Conservation (phyloP, 2,113 vertebrate species). For the Irena cyanogastra region DNA sequence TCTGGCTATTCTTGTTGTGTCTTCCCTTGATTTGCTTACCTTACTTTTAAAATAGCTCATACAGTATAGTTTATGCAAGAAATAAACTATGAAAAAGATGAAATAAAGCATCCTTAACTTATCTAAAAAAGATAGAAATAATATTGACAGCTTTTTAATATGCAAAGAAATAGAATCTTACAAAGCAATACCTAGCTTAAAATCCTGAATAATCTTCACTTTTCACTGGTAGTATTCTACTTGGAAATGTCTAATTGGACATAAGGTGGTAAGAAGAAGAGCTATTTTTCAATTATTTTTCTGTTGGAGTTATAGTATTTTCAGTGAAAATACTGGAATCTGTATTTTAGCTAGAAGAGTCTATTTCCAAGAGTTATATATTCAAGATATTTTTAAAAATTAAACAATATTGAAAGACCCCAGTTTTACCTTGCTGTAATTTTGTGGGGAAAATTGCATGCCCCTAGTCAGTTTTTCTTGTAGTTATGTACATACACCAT, state of each 20-base stretch:
- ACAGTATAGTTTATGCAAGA: background rate
- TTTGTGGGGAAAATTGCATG: background rate
- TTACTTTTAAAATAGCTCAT: background rate
- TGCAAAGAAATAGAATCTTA: constrained; percentile 14
- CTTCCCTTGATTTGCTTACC: background rate
- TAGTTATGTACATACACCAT: background rate
- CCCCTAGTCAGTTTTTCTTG: background rate
- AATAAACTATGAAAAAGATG: background rate
- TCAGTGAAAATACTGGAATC: background rate
- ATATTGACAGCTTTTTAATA: constrained; percentile 37
- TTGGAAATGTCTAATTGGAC: constrained; percentile 26
- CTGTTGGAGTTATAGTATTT: background rate
- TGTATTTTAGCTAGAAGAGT: background rate
- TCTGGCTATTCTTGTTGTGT: background rate
- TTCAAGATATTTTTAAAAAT: background rate
- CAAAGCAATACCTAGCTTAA: constrained; percentile 2
- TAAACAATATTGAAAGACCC: background rate
- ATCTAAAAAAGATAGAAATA: background rate
- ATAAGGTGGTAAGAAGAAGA: background rate
- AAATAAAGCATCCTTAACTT: background rate
- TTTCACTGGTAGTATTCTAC: constrained; percentile 29
- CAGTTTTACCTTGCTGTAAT: background rate
- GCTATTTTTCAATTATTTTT: constrained; percentile 21
- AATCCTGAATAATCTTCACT: constrained; percentile 39
- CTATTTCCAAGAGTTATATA: background rate